A percentile compares a stretch with the other conserved stretches of the same genome.
phyloP scores from a whole-genome alignment of 2,888 invertebrate genomes.

The Ophion obscuratus region DNA sequence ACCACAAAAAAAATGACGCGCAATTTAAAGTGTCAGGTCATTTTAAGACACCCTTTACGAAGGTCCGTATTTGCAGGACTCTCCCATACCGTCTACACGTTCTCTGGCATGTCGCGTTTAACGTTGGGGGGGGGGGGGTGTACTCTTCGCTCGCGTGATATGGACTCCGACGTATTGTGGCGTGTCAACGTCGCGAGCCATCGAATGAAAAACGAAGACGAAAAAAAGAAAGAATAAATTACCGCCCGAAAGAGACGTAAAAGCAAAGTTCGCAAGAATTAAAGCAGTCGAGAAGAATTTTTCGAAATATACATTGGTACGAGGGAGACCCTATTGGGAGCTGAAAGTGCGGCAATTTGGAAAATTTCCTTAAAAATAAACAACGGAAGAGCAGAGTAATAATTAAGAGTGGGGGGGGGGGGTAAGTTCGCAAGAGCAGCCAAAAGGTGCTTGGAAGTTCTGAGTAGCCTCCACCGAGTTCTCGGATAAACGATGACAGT shows the following conservation, averaged over 20 bases:
- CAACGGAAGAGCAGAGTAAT: constrained; percentile 14
- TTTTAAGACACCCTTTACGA: background rate
- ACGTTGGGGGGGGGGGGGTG: constrained; percentile 12
- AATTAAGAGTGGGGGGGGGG: constrained; percentile 16
- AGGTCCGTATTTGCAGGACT: background rate
- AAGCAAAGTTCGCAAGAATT: constrained; percentile 3
- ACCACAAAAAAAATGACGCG: too few species aligned
- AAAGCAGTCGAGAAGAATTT: background rate
- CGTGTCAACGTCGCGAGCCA: constrained; percentile 19
- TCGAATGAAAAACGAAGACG: constrained; percentile 4
- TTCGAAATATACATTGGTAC: background rate
- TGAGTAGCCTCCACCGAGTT: constrained; percentile 27
- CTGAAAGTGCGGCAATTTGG: too few species aligned
- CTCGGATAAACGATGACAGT: constrained; percentile 38
- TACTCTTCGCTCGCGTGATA: constrained; percentile 56
- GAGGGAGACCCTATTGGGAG: background rate
- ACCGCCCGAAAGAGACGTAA: constrained; percentile 6
- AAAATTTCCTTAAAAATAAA: background rate
- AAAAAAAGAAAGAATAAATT: constrained; percentile 4
- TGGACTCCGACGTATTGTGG: constrained; percentile 47
- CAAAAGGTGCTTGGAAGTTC: constrained; percentile 39
- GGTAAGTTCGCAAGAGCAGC: constrained; percentile 5
- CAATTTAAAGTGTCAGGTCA: too few species aligned
- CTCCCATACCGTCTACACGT: background rate
- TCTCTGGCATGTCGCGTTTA: constrained; percentile 10